Evolutionary conservation across 2,797 vertebrate species (phyloP), one percentile per base, ranked within the genome.

Genomic region (Ispidina lecontei): DNA sequence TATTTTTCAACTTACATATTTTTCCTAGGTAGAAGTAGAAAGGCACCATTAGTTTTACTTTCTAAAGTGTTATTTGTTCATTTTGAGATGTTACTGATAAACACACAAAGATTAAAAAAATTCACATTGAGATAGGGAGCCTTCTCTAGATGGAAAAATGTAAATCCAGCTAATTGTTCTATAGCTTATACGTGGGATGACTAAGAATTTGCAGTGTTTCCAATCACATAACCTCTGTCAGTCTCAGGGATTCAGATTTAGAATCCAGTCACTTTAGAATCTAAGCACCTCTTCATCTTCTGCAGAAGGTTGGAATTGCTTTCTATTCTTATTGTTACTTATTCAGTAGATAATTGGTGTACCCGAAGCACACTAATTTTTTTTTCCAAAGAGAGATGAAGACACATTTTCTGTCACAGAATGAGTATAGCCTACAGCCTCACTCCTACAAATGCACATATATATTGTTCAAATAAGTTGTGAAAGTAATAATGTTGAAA

Each of bases 31-130:
- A 63, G 72, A 33, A 58, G 68, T 65, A 51, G 75, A 74, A 83
- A 65, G 83, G 33, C 76, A 95, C 71, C 65, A 79, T 96, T 93
- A 84, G 31, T 80, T 93, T 93, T 93, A 65, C 65, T 90, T 96
- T 73, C 94, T 96, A 93, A 54, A 80, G 22, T 13, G 54, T 88
- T 95, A 73, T 6, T 44, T n/a, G 76, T 88, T 54, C 21, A 63
- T 86, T 63, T 85, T 76, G 89, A 83, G 82, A 76, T 83, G 63
- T 59, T 92, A 39, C 31, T 62, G 67, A 70, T 70, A 82, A 81
- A 69, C 25, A 33, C 14, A 47, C 7, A 51, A 85, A 12, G 46
- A 67, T 69, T 73, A 58, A 1, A 14, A 90, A 82, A 69, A 26
- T 77, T 93, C 51, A 49, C 20, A 35, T 39, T 85, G 59, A 52